A percentile compares a stretch with the other conserved stretches of the same genome.
Conservation (phyloP, 2,888 invertebrate genomes). For the Empis livida region DNA sequence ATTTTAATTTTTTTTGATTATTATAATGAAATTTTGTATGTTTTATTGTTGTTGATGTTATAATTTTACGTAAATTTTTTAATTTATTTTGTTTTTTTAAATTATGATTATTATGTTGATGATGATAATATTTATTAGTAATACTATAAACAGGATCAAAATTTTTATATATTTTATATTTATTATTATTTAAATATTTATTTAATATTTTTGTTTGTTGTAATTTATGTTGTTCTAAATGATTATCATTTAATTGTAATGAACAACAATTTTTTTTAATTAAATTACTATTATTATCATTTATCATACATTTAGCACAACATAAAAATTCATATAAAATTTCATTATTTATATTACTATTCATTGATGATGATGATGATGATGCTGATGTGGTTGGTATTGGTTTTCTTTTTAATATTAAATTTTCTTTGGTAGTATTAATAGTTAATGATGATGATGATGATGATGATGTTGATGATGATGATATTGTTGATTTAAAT, state of each 20-base stretch:
- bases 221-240: constrained; percentile 7
- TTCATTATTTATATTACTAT: constrained; percentile 16
- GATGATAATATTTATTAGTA: constrained; percentile 29
- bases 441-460: too few relatives aligned
- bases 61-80: neutral
- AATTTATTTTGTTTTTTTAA: constrained; percentile 1
- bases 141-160: constrained; percentile 29
- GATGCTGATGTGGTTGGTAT: too few relatives aligned
- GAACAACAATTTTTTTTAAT: neutral
- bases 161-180: neutral
- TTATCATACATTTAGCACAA: constrained; percentile 36
- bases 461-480: too few relatives aligned
- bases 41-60: neutral
- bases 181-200: constrained; percentile 19
- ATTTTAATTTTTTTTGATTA: constrained; percentile 3
- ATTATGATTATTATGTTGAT: constrained; percentile 21
- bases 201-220: constrained; percentile 18
- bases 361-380: too few relatives aligned
- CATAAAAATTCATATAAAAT: constrained; percentile 35
- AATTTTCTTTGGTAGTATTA: too few relatives aligned
- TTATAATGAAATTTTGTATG: neutral
- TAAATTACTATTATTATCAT: constrained; percentile 5
- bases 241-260: neutral
- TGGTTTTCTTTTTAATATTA: too few relatives aligned
- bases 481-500: too few relatives aligned